Base-by-base conservation (phyloP, 2,113 vertebrate genomes). In the Seriola quinqueradiata region DNA sequence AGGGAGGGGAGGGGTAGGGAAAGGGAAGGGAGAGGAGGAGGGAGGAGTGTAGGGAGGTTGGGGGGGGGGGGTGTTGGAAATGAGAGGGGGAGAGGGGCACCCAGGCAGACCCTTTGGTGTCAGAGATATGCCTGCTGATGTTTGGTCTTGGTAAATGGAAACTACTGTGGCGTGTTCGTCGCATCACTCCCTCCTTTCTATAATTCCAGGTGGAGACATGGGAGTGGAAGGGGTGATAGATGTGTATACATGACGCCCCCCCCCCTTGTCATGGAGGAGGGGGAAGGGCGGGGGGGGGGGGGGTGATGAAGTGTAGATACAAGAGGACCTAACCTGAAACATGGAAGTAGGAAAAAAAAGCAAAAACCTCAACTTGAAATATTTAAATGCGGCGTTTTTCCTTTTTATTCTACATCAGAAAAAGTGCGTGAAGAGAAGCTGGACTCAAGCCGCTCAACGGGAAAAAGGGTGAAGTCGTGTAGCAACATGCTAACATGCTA, bases 101-200 rank as follows among this genome's bases (percentile, higher is more conserved):
- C 75, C 69, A 89, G 74, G 81, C 89, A 85, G 89, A 87, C 89
- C 83, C 91, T 88, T 87, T 80, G 86, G 89, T 94, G 90, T 94
- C 90, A 88, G 87, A 94, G 90, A 93, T 93, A 90, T 78, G 87
- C 76, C 60, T 57, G 81, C 84, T 89, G 89, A 90, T 92, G 91
- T 92, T 93, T 88, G 87, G 91, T 83, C 79, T 90, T 60, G 80
- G 90, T 94, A 92, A 94, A 94, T 93, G 89, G 89, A 92, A 92
- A 91, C 87, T 73, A 90, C 77, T 84, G 86, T 89, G 86, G 82
- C 54, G 68, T 90, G 90, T 79, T 93, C 82, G 72, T 66, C 8
- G 48, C 89, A 89, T 88, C 90, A 68, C 60, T 85, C 81, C 72
- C 42, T 69, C 76, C 77, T 80, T 77, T 78, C 85, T 77, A 8